Evolutionary conservation across 2,888 invertebrate genomes (phyloP), one percentile per base, ranked within the genome.

Genomic region (Unio delphinus): DNA sequence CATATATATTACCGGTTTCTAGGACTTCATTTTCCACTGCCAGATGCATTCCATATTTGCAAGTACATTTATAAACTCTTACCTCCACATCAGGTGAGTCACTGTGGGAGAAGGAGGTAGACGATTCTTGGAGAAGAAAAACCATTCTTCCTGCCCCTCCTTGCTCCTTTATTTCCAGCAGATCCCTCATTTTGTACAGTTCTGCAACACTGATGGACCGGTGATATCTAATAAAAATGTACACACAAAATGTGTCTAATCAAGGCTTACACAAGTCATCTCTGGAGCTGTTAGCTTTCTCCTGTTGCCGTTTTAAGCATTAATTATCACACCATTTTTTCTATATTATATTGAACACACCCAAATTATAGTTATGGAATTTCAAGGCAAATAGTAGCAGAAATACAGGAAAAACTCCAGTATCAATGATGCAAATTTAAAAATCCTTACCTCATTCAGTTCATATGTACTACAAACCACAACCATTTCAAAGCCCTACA

Each of bases 91-190:
- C 81, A 26, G 68, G 67, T 8, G 67, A 64, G 64, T 75, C 78
- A 28, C 73, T 74, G 15, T 75, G 72, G 15, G 75, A 73, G 5
- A 83, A 78, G 26, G 78, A 74, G n/a, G 70, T 75, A 61, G 78
- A 64, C 11, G 79, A 69, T 6, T 78, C 80, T 17, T 80, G 80
- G 20, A 79, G 78, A 17, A 95, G 91, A n/a, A 92, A 92, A 55
- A 95, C 93, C 90, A 94, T 94, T 69, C 95, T 92, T 55, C 94
- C 90, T 20, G 87, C 80, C 6, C 89, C 89, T 83, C 94, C 94
- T 73, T 82, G 80, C 66, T 94, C 94, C n/a, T 92, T 92, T n/a
- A 95, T 93, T 64, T 92, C 92, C 81, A 95, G 94, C 0, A 95
- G 93, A 83, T 96, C 96, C 79, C 93, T 93, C 88, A 96, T 92